Evolutionary conservation across 1,140 invertebrate species (phyloP).

Genomic region (Lasioglossum albipes): DNA sequence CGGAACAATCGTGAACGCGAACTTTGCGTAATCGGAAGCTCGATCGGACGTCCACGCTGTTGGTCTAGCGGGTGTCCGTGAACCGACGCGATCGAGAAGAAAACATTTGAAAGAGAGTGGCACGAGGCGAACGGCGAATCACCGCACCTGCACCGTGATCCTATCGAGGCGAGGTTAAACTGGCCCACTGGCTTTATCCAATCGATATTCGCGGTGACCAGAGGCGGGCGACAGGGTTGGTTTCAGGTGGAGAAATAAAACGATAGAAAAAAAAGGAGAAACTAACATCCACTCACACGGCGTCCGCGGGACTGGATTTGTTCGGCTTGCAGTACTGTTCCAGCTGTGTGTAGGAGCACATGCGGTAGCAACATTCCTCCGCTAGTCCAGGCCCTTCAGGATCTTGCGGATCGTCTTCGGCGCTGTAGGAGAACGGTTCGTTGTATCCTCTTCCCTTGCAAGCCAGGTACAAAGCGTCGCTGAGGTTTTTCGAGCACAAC

Average conservation of each 20-base stretch:
- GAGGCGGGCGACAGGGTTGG: too few relatives aligned
- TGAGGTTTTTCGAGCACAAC: constrained; percentile 69
- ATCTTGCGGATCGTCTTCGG: constrained; percentile 55
- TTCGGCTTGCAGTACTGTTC: constrained; percentile 71
- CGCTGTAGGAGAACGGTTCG: constrained; percentile 69
- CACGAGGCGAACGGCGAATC: not conserved
- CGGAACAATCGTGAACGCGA: not conserved
- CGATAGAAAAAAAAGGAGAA: constrained; percentile 34
- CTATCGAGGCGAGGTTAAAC: too few relatives aligned
- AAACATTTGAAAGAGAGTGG: not conserved
- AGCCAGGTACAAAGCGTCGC: constrained; percentile 66
- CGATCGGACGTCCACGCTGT: too few relatives aligned
- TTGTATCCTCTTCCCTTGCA: constrained; percentile 71
- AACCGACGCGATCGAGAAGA: not conserved
- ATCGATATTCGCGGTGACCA: too few relatives aligned
- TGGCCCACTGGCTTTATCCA: too few relatives aligned
- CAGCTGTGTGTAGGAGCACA: constrained; percentile 67
- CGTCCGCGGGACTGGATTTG: constrained; percentile 16
- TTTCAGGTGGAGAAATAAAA: not conserved
- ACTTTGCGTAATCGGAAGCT: not conserved
- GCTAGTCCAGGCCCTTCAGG: constrained; percentile 67
- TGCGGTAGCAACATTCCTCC: constrained; percentile 72
- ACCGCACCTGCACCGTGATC: not conserved
- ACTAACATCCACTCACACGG: constrained; percentile 68
- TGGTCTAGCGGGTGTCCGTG: not conserved